Evolutionary conservation across 2,888 invertebrate genomes (phyloP).

Genomic region (Pemphredon lugubris): DNA sequence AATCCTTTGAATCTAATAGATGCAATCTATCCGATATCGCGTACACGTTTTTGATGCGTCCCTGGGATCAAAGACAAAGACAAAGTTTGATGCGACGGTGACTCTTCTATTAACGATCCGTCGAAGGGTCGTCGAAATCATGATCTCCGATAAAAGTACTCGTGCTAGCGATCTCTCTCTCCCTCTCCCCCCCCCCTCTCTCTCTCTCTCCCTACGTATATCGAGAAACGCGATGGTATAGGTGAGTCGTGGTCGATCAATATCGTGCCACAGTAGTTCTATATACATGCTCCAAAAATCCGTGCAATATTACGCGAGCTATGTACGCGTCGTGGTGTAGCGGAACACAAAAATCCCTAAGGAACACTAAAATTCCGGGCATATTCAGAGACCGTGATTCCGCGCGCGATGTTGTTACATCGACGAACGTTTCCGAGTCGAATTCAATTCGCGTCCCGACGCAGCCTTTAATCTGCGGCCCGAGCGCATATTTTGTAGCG

Average conservation of each 20-base stretch:
- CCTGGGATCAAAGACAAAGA: conserved; percentile 33
- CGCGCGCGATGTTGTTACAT: conserved; percentile 29
- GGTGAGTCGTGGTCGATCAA: conserved; percentile 45
- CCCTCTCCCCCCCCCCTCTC: too few relatives aligned
- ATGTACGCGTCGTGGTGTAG: conserved; percentile 35
- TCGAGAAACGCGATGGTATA: conserved; percentile 14
- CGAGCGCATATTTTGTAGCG: too few relatives aligned
- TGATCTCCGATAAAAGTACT: conserved; percentile 15
- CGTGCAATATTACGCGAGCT: conserved; percentile 36
- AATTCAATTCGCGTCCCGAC: conserved; percentile 21
- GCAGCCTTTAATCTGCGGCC: not conserved
- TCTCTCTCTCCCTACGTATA: conserved; percentile 5
- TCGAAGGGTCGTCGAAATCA: conserved; percentile 21
- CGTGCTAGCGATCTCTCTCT: too few relatives aligned
- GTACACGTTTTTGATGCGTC: not conserved
- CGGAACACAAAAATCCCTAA: conserved; percentile 46
- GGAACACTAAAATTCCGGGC: conserved; percentile 42
- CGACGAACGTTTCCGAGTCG: conserved; percentile 2
- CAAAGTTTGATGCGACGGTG: conserved; percentile 12
- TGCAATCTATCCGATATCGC: too few relatives aligned
- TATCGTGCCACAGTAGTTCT: conserved; percentile 29
- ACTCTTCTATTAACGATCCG: conserved; percentile 27
- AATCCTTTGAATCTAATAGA: conserved; percentile 29
- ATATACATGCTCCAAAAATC: conserved; percentile 47
- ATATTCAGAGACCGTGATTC: conserved; percentile 45